Percentiles rank a stretch among this genome's conserved stretches.
Evolutionary conservation across 2,797 vertebrate genomes (phyloP).

Genomic region (Pristis pectinata): DNA sequence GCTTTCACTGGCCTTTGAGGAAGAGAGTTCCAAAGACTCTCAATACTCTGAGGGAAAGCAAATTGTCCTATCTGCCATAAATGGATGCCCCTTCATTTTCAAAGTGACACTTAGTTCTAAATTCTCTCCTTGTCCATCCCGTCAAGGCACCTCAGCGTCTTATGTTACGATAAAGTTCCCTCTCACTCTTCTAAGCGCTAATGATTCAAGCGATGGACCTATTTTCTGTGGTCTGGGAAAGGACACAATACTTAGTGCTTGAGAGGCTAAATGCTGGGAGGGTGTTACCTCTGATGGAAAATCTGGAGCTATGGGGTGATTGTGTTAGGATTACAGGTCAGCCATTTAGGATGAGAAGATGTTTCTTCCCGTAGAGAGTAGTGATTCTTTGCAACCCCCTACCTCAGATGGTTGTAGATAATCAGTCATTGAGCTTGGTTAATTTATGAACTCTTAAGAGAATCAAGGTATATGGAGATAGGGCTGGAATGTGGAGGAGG

Average conservation of each 20-base stretch:
- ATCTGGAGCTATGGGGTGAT: neutral
- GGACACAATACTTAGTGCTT: neutral
- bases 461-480: neutral
- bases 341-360: neutral
- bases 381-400: neutral
- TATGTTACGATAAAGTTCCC: too few relatives aligned
- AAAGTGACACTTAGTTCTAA: too few relatives aligned
- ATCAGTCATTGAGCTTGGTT: neutral
- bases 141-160: too few relatives aligned
- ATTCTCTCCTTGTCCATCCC: too few relatives aligned
- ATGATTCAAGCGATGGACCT: too few relatives aligned
- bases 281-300: neutral
- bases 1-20: too few relatives aligned
- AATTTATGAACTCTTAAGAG: neutral
- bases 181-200: too few relatives aligned
- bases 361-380: neutral
- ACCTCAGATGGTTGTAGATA: neutral
- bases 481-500: neutral
- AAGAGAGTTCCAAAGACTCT: too few relatives aligned
- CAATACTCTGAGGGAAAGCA: too few relatives aligned
- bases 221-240: neutral
- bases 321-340: neutral
- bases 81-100: too few relatives aligned
- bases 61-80: too few relatives aligned
- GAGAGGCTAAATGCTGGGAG: neutral